Percentiles rank a stretch among this genome's conserved stretches.
Evolutionary conservation across 2,888 invertebrate species (phyloP).

Genomic region (Pilophorus perplexus): DNA sequence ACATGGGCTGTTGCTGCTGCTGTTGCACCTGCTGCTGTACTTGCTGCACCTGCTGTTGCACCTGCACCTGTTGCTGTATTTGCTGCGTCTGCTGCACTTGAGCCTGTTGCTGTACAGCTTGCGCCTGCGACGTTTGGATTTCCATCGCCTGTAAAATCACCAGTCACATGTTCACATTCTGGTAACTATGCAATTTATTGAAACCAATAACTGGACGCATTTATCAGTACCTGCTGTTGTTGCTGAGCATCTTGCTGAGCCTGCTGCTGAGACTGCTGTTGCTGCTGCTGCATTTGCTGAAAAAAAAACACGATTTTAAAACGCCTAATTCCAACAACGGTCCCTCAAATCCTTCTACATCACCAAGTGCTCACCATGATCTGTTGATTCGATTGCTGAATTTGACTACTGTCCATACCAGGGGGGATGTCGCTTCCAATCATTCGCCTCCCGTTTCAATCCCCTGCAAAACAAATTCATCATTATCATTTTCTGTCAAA

Average conservation of each 20-base stretch:
- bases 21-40: constrained; percentile 48
- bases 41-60: constrained; percentile 50
- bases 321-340: background rate
- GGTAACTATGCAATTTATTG: background rate
- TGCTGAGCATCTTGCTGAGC: constrained; percentile 24
- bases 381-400: constrained; percentile 15
- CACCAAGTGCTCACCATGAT: background rate
- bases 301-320: background rate
- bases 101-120: constrained; percentile 41
- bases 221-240: constrained; percentile 26
- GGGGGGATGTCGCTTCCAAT: constrained; percentile 11
- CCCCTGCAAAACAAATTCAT: constrained; percentile 14
- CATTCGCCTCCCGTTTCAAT: constrained; percentile 2
- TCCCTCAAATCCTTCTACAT: background rate
- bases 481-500: no score
- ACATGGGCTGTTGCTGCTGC: constrained; percentile 46
- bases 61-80: constrained; percentile 46
- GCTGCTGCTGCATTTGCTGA: constrained; percentile 33
- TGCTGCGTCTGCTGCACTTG: constrained; percentile 44
- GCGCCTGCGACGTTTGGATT: constrained; percentile 20
- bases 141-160: constrained; percentile 14
- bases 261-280: constrained; percentile 16
- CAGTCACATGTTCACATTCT: background rate
- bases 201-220: background rate
- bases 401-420: constrained; percentile 35